Conservation (phyloP, 2,113 vertebrate species). For the Puntigrus tetrazona region DNA sequence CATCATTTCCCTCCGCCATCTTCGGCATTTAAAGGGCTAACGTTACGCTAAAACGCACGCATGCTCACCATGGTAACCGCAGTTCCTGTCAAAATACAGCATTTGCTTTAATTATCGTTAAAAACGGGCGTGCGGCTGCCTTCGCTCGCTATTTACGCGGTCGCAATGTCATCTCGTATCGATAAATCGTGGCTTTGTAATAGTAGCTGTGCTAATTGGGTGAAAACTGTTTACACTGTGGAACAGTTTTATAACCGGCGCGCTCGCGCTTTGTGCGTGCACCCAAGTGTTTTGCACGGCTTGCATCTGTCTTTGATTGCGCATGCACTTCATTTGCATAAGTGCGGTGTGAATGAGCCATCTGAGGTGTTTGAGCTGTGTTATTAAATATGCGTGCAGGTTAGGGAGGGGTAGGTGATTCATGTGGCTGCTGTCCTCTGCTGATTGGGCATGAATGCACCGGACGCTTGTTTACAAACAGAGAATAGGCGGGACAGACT, state of each 20-base stretch:
- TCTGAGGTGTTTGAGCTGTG: neutral
- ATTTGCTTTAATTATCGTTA: neutral
- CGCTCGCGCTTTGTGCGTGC: neutral
- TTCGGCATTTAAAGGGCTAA: slow-evolving; percentile 9
- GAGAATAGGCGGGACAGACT: neutral
- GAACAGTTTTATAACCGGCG: neutral
- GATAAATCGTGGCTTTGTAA: neutral
- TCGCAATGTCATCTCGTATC: neutral
- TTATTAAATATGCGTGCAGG: neutral
- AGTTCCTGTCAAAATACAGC: neutral
- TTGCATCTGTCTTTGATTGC: neutral
- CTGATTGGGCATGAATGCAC: neutral
- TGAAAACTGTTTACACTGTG: neutral
- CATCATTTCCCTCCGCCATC: slow-evolving; percentile 33
- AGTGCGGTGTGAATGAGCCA: neutral
- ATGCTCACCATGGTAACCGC: slow-evolving; percentile 1
- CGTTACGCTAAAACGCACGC: neutral
- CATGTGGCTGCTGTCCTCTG: neutral
- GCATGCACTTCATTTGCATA: neutral
- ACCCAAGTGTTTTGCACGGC: neutral
- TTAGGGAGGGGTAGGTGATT: neutral
- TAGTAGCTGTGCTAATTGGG: neutral
- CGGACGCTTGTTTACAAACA: slow-evolving; percentile 25
- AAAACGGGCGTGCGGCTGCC: neutral
- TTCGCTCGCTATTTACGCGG: neutral